Conservation (phyloP, 2,888 invertebrate genomes). For the Pollenia labialis region DNA sequence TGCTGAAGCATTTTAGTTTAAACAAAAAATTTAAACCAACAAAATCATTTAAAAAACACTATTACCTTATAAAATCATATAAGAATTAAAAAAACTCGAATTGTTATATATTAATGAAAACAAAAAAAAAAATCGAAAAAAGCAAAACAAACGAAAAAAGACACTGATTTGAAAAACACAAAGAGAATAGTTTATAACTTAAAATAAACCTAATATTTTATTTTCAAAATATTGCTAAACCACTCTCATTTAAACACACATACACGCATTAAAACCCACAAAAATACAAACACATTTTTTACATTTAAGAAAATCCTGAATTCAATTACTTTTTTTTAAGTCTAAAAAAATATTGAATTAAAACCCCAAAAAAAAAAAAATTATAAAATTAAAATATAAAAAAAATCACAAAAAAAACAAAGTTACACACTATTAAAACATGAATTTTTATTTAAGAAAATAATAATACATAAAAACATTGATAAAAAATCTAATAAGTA, state of each 20-base stretch:
- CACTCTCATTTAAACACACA: not conserved
- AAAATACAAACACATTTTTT: conserved; percentile 41
- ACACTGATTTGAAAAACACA: conserved; percentile 68
- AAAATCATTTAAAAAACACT: conserved; percentile 69
- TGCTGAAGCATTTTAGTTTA: conserved; percentile 68
- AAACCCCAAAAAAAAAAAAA: conserved; percentile 16
- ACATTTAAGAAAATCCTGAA: conserved; percentile 64
- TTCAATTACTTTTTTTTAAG: conserved; percentile 68
- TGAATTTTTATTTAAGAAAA: conserved; percentile 67
- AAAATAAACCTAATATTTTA: conserved; percentile 39
- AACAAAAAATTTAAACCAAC: conserved; percentile 49
- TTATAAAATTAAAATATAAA: conserved; percentile 74
- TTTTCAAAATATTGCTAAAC: conserved; percentile 71
- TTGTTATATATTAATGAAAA: conserved; percentile 70
- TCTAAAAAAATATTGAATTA: conserved; percentile 60
- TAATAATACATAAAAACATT: conserved; percentile 51
- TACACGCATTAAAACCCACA: conserved; percentile 3
- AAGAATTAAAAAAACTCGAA: conserved; percentile 60
- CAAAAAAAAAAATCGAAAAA: conserved; percentile 71
- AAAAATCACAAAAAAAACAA: conserved; percentile 69
- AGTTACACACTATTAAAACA: conserved; percentile 40
- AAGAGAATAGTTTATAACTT: conserved; percentile 54
- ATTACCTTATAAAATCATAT: conserved; percentile 59
- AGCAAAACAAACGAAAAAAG: conserved; percentile 74
- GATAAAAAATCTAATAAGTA: conserved; percentile 74